Conservation (phyloP, 2,888 invertebrate species). For the Monochamus alternatus region DNA sequence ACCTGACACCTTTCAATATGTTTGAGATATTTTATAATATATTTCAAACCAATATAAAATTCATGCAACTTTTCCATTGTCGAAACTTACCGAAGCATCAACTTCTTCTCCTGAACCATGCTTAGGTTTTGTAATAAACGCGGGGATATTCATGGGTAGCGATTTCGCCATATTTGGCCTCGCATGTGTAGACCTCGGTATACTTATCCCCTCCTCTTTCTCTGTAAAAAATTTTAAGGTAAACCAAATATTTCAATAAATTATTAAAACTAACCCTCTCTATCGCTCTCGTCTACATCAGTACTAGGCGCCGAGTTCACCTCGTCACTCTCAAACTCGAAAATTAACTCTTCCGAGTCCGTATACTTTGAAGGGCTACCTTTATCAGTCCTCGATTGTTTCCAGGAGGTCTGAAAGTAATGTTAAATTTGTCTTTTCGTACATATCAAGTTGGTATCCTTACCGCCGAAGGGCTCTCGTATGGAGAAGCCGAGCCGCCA, state of each 20-base stretch:
- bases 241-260: slow-evolving; percentile 7
- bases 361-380: slow-evolving; percentile 51
- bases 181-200: slow-evolving; percentile 69
- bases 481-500: not conserved
- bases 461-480: slow-evolving; percentile 13
- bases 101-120: slow-evolving; percentile 65
- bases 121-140: slow-evolving; percentile 69
- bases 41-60: not conserved
- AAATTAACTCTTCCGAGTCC: slow-evolving; percentile 78
- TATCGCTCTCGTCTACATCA: slow-evolving; percentile 82
- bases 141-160: slow-evolving; percentile 85
- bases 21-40: not conserved
- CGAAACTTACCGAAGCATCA: slow-evolving; percentile 65
- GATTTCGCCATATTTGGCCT: slow-evolving; percentile 80
- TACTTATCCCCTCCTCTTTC: slow-evolving; percentile 43
- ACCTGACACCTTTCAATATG: too few species aligned
- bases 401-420: not conserved
- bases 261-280: slow-evolving; percentile 72
- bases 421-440: not conserved
- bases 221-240: slow-evolving; percentile 37
- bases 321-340: slow-evolving; percentile 83
- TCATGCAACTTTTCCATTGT: not conserved
- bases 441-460: not conserved
- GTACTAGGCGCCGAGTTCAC: slow-evolving; percentile 73
- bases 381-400: slow-evolving; percentile 60